Percentiles rank a stretch among this genome's conserved stretches.
phyloP scores from a whole-genome alignment of 2,888 invertebrate genomes.

The Ophraella communa region DNA sequence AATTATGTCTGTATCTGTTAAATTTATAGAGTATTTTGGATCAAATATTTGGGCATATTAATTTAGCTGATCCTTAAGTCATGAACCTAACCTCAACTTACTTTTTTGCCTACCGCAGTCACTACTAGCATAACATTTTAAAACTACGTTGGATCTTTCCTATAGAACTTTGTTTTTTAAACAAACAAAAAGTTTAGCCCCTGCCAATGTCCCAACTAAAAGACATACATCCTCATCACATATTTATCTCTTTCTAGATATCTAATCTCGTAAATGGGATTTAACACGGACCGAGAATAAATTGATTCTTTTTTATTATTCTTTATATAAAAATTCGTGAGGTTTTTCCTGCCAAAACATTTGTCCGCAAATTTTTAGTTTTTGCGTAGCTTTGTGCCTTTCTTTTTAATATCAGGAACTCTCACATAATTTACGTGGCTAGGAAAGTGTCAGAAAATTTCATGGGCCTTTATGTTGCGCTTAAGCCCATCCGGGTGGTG shows the following conservation, averaged over 20 bases:
- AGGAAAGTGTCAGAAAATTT: slow-evolving; percentile 43
- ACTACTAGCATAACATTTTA: too few species aligned
- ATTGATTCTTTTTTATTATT: slow-evolving; percentile 32
- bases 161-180: too few species aligned
- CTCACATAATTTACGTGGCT: slow-evolving; percentile 43
- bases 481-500: slow-evolving; percentile 37
- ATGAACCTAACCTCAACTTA: too few species aligned
- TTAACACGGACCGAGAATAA: slow-evolving; percentile 31
- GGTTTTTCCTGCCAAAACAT: background rate
- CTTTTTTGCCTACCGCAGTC: too few species aligned
- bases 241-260: slow-evolving; percentile 27
- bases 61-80: too few species aligned
- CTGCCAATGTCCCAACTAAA: background rate
- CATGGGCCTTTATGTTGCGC: slow-evolving; percentile 43
- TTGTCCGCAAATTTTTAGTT: slow-evolving; percentile 15
- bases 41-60: too few species aligned
- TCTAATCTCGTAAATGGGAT: slow-evolving; percentile 28
- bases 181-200: background rate
- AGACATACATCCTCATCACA: slow-evolving; percentile 2
- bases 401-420: slow-evolving; percentile 34
- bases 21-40: too few species aligned
- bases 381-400: slow-evolving; percentile 4
- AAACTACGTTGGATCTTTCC: too few species aligned
- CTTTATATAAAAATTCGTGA: slow-evolving; percentile 17
- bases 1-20: too few species aligned